These are phyloP conservation scores for Ctenopoma kingsleyae DNA, from an alignment of 2,797 vertebrate species.

Conservation along the genomic window DNA sequence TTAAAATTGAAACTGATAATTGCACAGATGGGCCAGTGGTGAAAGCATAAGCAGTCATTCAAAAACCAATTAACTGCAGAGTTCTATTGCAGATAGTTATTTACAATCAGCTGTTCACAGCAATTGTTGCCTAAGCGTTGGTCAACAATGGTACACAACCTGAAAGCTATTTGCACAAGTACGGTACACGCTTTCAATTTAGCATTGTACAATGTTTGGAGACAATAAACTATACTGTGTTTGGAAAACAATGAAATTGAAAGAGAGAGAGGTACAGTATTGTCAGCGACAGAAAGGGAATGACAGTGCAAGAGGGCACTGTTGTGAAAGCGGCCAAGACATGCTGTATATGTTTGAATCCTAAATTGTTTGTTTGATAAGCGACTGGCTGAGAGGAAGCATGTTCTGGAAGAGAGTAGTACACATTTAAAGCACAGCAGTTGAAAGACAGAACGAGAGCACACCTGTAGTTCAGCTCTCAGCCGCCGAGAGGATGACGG, in stretches of 20 bases:
- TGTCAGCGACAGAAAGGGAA: conserved; percentile 17
- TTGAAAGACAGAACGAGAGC: conserved; percentile 42
- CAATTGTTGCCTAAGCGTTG: conserved; percentile 5
- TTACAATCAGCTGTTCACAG: conserved; percentile 19
- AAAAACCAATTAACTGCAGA: conserved; percentile 20
- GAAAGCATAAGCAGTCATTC: conserved; percentile 30
- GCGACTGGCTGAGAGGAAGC: conserved; percentile 29
- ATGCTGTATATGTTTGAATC: conserved; percentile 34
- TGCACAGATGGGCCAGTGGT: conserved; percentile 49
- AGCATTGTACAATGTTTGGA: neutral
- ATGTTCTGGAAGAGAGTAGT: conserved; percentile 7
- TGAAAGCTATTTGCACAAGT: conserved; percentile 6
- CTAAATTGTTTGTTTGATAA: conserved; percentile 54
- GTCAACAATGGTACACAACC: conserved; percentile 23
- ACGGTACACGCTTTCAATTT: conserved; percentile 12
- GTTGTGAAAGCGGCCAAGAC: conserved; percentile 32
- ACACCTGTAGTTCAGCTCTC: conserved; percentile 42
- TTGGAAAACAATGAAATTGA: conserved; percentile 16
- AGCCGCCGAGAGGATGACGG: conserved; percentile 29
- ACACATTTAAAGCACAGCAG: conserved; percentile 15
- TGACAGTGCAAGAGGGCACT: conserved; percentile 14
- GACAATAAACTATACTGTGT: conserved; percentile 1
- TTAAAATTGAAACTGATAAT: conserved; percentile 14
- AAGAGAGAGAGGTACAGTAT: neutral
- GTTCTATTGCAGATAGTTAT: conserved; percentile 12